Conservation (phyloP, 1,140 invertebrate species). For the Philaenus spumarius region DNA sequence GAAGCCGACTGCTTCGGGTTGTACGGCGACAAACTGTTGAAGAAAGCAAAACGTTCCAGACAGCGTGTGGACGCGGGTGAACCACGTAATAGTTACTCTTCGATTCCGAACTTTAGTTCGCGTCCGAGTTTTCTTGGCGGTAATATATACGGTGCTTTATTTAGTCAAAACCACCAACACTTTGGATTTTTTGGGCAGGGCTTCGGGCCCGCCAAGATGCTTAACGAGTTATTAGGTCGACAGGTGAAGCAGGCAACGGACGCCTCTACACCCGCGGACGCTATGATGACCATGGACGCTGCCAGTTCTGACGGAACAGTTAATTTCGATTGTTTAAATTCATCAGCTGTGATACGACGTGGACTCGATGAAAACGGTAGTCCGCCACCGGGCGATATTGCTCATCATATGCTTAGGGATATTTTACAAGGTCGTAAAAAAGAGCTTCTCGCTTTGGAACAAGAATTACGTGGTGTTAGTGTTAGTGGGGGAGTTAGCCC, state of each 20-base stretch:
- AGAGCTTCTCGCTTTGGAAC: conserved; percentile 57
- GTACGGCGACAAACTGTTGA: conserved; percentile 82
- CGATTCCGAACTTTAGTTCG: conserved; percentile 78
- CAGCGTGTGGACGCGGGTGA: conserved; percentile 91
- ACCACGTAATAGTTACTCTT: conserved; percentile 86
- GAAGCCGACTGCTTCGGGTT: conserved; percentile 82
- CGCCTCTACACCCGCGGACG: conserved; percentile 52
- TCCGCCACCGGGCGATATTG: conserved; percentile 37
- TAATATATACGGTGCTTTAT: conserved; percentile 74
- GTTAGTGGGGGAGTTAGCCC: conserved; percentile 32
- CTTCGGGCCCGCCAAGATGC: conserved; percentile 68
- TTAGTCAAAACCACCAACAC: conserved; percentile 60
- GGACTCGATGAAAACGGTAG: conserved; percentile 29
- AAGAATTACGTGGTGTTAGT: conserved; percentile 45
- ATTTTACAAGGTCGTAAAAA: conserved; percentile 76
- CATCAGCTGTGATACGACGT: conserved; percentile 29
- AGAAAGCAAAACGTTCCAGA: conserved; percentile 84
- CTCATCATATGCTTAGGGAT: conserved; percentile 74
- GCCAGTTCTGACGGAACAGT: conserved; percentile 21
- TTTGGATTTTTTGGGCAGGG: conserved; percentile 70
- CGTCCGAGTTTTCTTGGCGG: conserved; percentile 74
- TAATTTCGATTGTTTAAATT: conserved; percentile 31
- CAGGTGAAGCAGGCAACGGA: conserved; percentile 63
- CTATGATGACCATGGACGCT: conserved; percentile 39
- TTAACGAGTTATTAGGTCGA: conserved; percentile 64